phyloP scores from a whole-genome alignment of 1,140 invertebrate species.

The Magallana ariakensis region DNA sequence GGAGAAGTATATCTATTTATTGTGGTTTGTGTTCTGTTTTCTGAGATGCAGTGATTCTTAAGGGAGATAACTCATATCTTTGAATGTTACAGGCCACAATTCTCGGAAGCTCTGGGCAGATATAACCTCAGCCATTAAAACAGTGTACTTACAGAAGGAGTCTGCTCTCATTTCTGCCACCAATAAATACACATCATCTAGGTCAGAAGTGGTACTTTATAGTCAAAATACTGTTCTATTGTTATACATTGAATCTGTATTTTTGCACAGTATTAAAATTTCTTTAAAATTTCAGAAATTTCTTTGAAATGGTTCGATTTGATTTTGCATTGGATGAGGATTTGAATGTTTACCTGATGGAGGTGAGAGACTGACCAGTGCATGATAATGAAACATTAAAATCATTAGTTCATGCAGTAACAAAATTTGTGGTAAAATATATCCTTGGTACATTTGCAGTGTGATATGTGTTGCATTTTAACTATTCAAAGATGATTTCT shows the following conservation, averaged over 20 bases:
- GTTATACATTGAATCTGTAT: neutral
- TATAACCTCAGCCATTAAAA: slow-evolving; percentile 88
- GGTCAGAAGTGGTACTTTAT: slow-evolving; percentile 46
- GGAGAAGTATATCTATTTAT: too few relatives aligned
- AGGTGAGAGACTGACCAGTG: slow-evolving; percentile 80
- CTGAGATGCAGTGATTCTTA: neutral
- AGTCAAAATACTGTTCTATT: neutral
- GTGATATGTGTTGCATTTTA: too few relatives aligned
- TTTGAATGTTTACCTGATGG: slow-evolving; percentile 93
- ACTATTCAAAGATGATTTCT: too few relatives aligned
- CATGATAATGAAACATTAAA: neutral
- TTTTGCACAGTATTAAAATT: neutral
- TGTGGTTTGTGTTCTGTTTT: too few relatives aligned
- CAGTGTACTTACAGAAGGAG: slow-evolving; percentile 89
- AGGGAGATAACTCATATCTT: neutral
- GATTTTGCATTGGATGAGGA: slow-evolving; percentile 95
- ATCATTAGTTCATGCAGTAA: too few relatives aligned
- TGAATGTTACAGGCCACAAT: slow-evolving; percentile 43
- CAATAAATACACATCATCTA: slow-evolving; percentile 63
- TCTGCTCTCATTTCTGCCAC: slow-evolving; percentile 78
- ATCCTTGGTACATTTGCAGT: too few relatives aligned
- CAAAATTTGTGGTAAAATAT: too few relatives aligned
- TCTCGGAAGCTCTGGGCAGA: slow-evolving; percentile 87
- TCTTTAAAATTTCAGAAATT: slow-evolving; percentile 83
- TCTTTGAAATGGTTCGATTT: slow-evolving; percentile 96